phyloP scores from a whole-genome alignment of 2,888 invertebrate genomes.

The Agonopterix alstromeriana region DNA sequence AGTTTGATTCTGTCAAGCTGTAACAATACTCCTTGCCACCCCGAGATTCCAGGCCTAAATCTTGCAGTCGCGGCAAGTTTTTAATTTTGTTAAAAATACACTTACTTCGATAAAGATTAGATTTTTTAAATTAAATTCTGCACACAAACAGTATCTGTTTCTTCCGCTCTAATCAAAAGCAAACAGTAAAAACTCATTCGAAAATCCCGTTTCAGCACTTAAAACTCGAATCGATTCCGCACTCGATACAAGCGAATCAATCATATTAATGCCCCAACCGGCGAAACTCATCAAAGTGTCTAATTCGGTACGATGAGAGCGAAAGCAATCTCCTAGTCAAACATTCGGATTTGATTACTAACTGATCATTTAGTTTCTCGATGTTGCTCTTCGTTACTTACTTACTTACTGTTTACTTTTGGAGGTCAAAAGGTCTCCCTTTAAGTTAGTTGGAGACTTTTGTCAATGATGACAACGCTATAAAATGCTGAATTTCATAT shows the following conservation, averaged over 20 bases:
- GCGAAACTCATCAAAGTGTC: slow-evolving; percentile 10
- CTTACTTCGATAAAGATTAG: no score
- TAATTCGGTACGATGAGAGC: slow-evolving; percentile 5
- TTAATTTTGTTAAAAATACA: no score
- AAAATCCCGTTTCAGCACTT: slow-evolving; percentile 5
- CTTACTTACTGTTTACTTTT: not conserved
- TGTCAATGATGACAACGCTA: no score
- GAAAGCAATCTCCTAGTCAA: slow-evolving; percentile 6
- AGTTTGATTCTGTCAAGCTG: no score
- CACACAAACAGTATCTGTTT: no score
- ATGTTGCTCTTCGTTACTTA: slow-evolving; percentile 13
- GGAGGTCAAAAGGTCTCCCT: no score
- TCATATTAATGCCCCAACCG: slow-evolving; percentile 10
- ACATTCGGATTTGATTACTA: slow-evolving; percentile 13
- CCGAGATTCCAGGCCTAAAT: no score
- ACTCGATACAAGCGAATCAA: slow-evolving; percentile 9
- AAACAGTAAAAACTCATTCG: not conserved
- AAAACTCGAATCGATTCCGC: slow-evolving; percentile 6
- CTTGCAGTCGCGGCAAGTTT: no score
- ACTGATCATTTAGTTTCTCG: slow-evolving; percentile 12
- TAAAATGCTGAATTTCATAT: no score
- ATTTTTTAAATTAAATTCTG: no score
- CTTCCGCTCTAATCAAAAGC: not conserved
- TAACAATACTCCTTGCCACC: no score
- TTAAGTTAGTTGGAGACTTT: no score